Conservation (phyloP, 2,888 invertebrate genomes). For the Erebia epiphron region DNA sequence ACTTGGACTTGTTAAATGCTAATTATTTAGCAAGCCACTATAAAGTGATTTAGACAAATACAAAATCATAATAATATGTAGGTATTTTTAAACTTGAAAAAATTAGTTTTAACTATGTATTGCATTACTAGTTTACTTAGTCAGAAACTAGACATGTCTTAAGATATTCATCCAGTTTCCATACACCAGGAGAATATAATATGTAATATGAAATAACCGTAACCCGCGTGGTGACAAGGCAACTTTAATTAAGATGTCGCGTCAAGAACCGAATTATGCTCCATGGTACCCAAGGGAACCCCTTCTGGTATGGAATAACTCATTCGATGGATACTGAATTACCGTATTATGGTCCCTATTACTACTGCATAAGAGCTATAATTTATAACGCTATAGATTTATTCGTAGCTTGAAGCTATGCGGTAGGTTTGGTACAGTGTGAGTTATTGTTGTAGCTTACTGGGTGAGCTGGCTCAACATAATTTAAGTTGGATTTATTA, state of each 20-base stretch:
- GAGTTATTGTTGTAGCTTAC: slow-evolving; percentile 60
- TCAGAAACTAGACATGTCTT: not conserved
- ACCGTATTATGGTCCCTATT: slow-evolving; percentile 30
- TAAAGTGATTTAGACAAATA: no score
- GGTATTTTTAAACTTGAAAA: no score
- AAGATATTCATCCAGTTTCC: slow-evolving; percentile 8
- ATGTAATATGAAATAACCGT: slow-evolving; percentile 28
- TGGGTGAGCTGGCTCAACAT: slow-evolving; percentile 61
- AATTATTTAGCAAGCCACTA: no score
- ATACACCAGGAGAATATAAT: slow-evolving; percentile 19
- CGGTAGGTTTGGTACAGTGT: slow-evolving; percentile 47
- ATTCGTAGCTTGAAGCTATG: slow-evolving; percentile 32
- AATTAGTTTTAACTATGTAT: no score
- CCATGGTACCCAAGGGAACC: slow-evolving; percentile 55
- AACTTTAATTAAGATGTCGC: slow-evolving; percentile 66
- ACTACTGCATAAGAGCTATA: slow-evolving; percentile 13
- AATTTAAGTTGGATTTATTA: slow-evolving; percentile 48
- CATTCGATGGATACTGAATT: slow-evolving; percentile 26
- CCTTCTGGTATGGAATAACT: slow-evolving; percentile 44
- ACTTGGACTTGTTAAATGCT: no score
- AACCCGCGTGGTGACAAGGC: slow-evolving; percentile 42
- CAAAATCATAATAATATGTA: no score
- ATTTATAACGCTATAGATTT: slow-evolving; percentile 5
- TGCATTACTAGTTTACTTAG: not conserved
- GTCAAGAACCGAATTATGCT: slow-evolving; percentile 65